These are phyloP conservation scores for Augochlora pura DNA, from an alignment of 1,140 invertebrate genomes.

Conservation along the genomic window DNA sequence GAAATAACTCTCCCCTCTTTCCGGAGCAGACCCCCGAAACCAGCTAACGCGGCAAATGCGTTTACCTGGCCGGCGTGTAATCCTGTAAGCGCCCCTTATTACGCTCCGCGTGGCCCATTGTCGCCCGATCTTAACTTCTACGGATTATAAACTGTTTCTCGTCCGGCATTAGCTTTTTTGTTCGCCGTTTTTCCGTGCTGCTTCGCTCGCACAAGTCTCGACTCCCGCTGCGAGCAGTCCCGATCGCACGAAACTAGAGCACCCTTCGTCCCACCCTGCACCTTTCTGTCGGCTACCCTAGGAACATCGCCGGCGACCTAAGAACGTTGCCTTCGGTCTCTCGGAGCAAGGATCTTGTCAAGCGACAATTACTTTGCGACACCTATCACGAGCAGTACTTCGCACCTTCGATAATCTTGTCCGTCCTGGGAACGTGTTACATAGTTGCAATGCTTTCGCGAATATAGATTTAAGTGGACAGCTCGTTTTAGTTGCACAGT, in stretches of 20 bases:
- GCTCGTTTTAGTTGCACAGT: too few relatives aligned
- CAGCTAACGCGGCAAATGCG: constrained; percentile 59
- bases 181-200: constrained; percentile 57
- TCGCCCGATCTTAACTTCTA: constrained; percentile 76
- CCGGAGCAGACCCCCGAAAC: background rate
- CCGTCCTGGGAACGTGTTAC: too few relatives aligned
- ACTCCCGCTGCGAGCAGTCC: constrained; percentile 64
- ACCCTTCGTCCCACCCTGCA: too few relatives aligned
- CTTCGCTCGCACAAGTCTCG: constrained; percentile 17
- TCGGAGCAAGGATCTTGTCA: too few relatives aligned
- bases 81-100: constrained; percentile 77
- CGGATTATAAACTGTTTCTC: constrained; percentile 77
- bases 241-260: constrained; percentile 28
- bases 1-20: background rate
- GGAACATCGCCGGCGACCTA: background rate
- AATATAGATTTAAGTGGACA: too few relatives aligned
- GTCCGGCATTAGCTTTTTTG: constrained; percentile 69
- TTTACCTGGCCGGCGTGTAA: constrained; percentile 72
- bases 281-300: background rate
- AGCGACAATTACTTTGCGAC: too few relatives aligned
- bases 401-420: too few relatives aligned
- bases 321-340: too few relatives aligned
- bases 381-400: too few relatives aligned
- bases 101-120: constrained; percentile 74
- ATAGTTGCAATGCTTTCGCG: too few relatives aligned